Base-by-base conservation (phyloP, 2,888 invertebrate genomes). In the Oscheius myriophilus region DNA sequence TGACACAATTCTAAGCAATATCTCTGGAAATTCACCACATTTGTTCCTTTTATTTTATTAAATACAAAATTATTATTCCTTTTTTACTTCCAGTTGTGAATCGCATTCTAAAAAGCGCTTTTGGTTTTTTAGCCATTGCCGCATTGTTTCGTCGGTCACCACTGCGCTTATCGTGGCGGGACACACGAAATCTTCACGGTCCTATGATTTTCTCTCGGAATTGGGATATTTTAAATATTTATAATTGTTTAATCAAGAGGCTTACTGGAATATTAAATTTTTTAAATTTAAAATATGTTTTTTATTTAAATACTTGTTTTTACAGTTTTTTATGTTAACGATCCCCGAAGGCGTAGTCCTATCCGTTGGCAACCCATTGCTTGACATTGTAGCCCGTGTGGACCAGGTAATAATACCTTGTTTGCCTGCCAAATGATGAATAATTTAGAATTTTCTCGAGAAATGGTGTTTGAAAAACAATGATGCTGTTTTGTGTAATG, bases 301-400 rank as follows among this genome's bases (percentile, higher is more conserved):
- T 26, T 54, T n/a, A 25, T n/a, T n/a, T n/a, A n/a, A n/a, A n/a
- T n/a, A n/a, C n/a, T n/a, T n/a, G 23, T 52, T 49, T 23, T 49
- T 49, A 46, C 16, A 33, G 49, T 16, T 9, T 18, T 18, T 4
- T 3, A 58, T 58, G 43, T 12, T 11, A n/a, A 12, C 23, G 4
- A 33, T 65, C 25, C 54, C 23, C 2, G 71, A 72, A 49, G 71
- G 71, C 46, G 25, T 61, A 14, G 71, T 98, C 96, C 90, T 98
- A 72, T 96, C 96, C 18, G 91, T 96, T 88, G 96, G 97, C 55
- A 98, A 98, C 89, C 97, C 97, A 4, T 89, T 98, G 67, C 89
- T 98, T 82, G 98, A 98, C 86, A 95, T 98, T 73, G 93, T 93
- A 0, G 71, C 55, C 14, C n/a, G 26, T n/a, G 52, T 67, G 14